Percentiles rank a stretch among this genome's conserved stretches.
These are phyloP conservation scores for Pseudanteris insignis DNA, from an alignment of 2,888 invertebrate genomes.

Conservation along the genomic window DNA sequence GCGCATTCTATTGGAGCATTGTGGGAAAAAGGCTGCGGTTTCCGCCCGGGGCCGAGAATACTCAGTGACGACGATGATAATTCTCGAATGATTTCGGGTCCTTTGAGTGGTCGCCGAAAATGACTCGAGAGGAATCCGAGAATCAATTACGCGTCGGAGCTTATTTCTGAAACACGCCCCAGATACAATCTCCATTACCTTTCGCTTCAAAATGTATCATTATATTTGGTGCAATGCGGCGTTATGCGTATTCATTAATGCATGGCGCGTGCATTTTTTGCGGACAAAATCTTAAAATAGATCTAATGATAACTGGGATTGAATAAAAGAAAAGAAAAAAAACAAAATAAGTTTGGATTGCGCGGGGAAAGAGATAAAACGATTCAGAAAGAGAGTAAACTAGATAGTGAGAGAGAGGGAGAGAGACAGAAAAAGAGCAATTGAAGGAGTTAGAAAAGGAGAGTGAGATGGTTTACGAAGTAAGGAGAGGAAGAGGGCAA, in stretches of 20 bases:
- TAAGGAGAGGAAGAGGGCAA: conserved; percentile 12
- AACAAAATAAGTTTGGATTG: background rate
- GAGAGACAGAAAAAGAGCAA: too few relatives aligned
- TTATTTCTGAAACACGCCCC: background rate
- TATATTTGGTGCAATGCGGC: conserved; percentile 14
- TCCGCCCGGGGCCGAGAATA: background rate
- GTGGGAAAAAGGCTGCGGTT: conserved; percentile 17
- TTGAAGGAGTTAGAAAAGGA: too few relatives aligned
- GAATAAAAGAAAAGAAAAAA: conserved; percentile 1
- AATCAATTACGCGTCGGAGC: conserved; percentile 16
- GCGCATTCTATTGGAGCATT: conserved; percentile 48
- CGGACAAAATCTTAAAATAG: conserved; percentile 19
- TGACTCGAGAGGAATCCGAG: conserved; percentile 12
- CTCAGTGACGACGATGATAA: conserved; percentile 1
- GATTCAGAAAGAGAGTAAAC: too few relatives aligned
- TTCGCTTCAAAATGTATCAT: conserved; percentile 1
- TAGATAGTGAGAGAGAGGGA: too few relatives aligned
- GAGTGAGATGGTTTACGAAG: too few relatives aligned
- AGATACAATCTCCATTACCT: conserved; percentile 9
- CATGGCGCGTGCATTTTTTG: conserved; percentile 2
- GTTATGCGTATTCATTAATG: conserved; percentile 11
- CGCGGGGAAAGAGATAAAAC: conserved; percentile 1
- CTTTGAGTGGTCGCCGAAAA: conserved; percentile 5
- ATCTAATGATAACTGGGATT: conserved; percentile 20
- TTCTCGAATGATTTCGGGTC: conserved; percentile 2